A percentile compares a stretch with the other conserved stretches of the same genome.
Evolutionary conservation across 2,888 invertebrate genomes (phyloP).

Genomic region (Pyrochroa serraticornis): DNA sequence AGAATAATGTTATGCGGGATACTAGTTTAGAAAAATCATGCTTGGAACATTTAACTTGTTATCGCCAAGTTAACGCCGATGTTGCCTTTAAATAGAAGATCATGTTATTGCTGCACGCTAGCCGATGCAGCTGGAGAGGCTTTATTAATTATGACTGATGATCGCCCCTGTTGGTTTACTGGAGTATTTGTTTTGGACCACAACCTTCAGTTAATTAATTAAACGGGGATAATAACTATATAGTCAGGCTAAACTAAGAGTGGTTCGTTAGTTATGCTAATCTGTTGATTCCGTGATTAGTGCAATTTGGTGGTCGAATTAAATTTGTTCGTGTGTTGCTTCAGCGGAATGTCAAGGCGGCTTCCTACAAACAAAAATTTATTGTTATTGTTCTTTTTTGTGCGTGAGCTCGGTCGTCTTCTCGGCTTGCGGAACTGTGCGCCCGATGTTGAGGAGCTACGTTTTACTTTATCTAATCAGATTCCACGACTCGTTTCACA

Average conservation of each 20-base stretch:
- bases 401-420: conserved; percentile 30
- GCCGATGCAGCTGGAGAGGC: not conserved
- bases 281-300: conserved; percentile 30
- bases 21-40: no score
- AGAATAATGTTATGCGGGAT: no score
- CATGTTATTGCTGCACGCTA: conserved; percentile 11
- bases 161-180: conserved; percentile 18
- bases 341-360: conserved; percentile 2
- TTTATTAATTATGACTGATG: conserved; percentile 13
- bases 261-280: conserved; percentile 41
- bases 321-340: not conserved
- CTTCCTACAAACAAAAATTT: conserved; percentile 17
- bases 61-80: not conserved
- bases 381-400: conserved; percentile 27
- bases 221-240: conserved; percentile 25
- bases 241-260: conserved; percentile 19
- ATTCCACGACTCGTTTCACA: conserved; percentile 18
- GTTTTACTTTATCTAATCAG: conserved; percentile 29
- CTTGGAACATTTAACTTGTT: no score
- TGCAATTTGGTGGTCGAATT: conserved; percentile 18
- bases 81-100: not conserved
- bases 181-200: conserved; percentile 20
- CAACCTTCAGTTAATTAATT: conserved; percentile 26
- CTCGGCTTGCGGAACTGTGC: conserved; percentile 23
- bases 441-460: no score